Conservation (phyloP, 2,113 vertebrate genomes). For the Leucopsar rothschildi region DNA sequence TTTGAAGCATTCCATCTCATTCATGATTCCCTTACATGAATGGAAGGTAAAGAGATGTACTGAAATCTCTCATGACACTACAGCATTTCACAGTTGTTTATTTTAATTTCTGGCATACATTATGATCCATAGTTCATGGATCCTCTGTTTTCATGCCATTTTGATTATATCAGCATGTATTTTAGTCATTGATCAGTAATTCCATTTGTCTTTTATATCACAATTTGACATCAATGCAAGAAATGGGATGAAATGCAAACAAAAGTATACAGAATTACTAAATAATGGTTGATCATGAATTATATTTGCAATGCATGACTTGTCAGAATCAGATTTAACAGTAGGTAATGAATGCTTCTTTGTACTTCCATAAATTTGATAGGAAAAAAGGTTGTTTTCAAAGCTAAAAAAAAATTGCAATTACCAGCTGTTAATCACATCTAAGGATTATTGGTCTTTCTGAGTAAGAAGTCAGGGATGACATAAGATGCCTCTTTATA, state of each 20-base stretch:
- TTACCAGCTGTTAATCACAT: neutral
- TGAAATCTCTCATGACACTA: neutral
- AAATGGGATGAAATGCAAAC: conserved; percentile 6
- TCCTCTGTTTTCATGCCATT: conserved; percentile 10
- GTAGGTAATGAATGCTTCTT: neutral
- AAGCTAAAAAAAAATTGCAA: neutral
- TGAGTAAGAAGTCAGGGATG: neutral
- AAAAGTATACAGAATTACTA: conserved; percentile 7
- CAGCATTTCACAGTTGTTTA: neutral
- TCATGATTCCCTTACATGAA: neutral
- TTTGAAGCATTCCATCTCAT: neutral
- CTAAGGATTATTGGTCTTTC: neutral
- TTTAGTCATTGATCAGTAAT: conserved; percentile 7
- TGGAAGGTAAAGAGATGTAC: neutral
- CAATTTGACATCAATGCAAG: conserved; percentile 2
- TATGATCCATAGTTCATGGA: neutral
- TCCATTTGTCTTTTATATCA: conserved; percentile 9
- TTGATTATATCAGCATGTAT: neutral
- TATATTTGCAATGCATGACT: neutral
- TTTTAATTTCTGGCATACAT: conserved; percentile 10
- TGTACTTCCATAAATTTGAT: neutral
- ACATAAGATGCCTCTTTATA: neutral
- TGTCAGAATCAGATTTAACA: neutral
- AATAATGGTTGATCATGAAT: neutral
- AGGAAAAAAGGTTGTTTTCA: neutral